These are phyloP conservation scores for Girardia tigrina DNA, from an alignment of 2,888 invertebrate genomes.

Conservation along the genomic window DNA sequence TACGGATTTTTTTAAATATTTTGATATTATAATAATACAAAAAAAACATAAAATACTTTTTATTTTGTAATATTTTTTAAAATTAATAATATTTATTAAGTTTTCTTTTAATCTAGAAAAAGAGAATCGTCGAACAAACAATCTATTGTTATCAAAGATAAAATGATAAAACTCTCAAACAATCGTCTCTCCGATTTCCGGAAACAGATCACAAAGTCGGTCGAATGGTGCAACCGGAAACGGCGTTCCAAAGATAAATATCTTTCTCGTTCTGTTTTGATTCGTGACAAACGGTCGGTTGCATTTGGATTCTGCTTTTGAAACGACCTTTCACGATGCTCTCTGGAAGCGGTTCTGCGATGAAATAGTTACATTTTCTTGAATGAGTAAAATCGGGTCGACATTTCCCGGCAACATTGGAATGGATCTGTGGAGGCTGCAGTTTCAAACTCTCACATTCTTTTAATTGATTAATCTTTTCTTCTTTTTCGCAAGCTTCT, in stretches of 20 bases:
- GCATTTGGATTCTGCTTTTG: neutral
- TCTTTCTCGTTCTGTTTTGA: neutral
- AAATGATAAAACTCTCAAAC: no score
- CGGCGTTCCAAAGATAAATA: slow-evolving; percentile 24
- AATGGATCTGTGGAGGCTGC: neutral
- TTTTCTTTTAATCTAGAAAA: no score
- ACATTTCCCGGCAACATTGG: neutral
- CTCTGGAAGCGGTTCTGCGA: slow-evolving; percentile 8
- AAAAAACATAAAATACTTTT: no score
- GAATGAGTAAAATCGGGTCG: slow-evolving; percentile 9
- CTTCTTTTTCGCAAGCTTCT: neutral
- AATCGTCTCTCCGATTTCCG: no score
- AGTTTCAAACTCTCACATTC: neutral
- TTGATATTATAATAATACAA: no score
- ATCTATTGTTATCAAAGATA: no score
- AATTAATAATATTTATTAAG: no score
- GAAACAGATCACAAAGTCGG: neutral
- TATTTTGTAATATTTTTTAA: no score
- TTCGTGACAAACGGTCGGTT: neutral
- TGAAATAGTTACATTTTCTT: slow-evolving; percentile 11
- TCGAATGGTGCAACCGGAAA: slow-evolving; percentile 7
- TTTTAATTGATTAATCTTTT: neutral
- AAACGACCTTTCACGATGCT: neutral
- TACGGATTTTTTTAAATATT: no score
- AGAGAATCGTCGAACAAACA: no score